Evolutionary conservation across 2,113 vertebrate species (phyloP).

Genomic region (Desmodus rotundus): DNA sequence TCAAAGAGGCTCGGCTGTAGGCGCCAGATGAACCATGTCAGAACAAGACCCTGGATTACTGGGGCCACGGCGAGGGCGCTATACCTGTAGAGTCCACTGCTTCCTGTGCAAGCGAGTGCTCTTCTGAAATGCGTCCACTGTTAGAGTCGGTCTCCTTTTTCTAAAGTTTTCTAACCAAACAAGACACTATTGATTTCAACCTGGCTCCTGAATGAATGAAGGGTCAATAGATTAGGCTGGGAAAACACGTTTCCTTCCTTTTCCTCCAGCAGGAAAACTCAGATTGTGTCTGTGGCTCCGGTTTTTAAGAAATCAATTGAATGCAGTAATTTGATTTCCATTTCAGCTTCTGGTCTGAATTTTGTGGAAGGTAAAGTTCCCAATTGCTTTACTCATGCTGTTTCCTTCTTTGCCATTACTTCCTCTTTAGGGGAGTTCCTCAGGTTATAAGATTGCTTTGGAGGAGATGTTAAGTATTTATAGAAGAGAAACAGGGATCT

Average conservation of each 20-base stretch:
- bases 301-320: constrained; percentile 25
- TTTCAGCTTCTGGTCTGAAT: constrained; percentile 21
- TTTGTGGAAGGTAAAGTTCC: not conserved
- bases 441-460: not conserved
- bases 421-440: not conserved
- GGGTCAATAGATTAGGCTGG: not conserved
- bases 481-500: not conserved
- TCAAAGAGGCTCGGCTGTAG: constrained; percentile 24
- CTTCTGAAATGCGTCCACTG: not conserved
- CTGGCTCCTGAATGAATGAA: constrained; percentile 17
- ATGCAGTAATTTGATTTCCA: constrained; percentile 31
- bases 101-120: not conserved
- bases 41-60: not conserved
- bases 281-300: not conserved
- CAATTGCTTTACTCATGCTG: not conserved
- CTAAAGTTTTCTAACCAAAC: constrained; percentile 4
- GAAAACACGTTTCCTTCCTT: constrained; percentile 30
- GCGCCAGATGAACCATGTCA: not conserved
- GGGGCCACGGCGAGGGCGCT: not conserved
- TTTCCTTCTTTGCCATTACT: not conserved
- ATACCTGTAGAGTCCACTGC: not conserved
- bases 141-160: not conserved
- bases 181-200: constrained; percentile 40
- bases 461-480: not conserved
- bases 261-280: constrained; percentile 34